Base-by-base conservation (phyloP, 2,113 vertebrate species). In the Tenebrosternarchus preto region DNA sequence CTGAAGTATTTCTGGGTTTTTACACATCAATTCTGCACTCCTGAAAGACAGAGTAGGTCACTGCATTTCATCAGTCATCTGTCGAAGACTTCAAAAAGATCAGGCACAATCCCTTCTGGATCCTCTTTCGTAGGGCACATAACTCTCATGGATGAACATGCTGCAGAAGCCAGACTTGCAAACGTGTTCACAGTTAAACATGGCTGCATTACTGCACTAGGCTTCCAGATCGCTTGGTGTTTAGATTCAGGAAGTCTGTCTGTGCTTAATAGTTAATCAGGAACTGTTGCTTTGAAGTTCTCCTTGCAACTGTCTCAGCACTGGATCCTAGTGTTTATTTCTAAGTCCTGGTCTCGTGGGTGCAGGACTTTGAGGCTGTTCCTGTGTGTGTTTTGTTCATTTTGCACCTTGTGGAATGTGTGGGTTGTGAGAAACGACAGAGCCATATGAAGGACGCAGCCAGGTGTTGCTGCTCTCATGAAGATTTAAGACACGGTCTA, bases 1-100 rank as follows among this genome's bases (percentile, higher is more conserved):
- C 73, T 76, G 19, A 77, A 80, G 24, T 73, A 82, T 80, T 17
- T 68, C 36, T 80, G 59, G 77, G 80, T 73, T 82, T n/a, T 73
- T 59, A 80, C 72, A 79, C 66, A 71, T 67, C 66, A 50, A 31
- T 20, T 27, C 72, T 46, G 0, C 50, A 61, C 57, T 33, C 20
- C 59, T 72, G 61, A 46, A 76, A 66, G 57, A 46, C 20, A 36
- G 43, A 25, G 17, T 53, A 70, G 31, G 36, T 60, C 39, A 31
- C 25, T 64, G 1, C 2, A 4, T 67, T 59, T 43, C 29, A 60
- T 36, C 59, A 29, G 22, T 67, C 22, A 2, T 78, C 24, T 59
- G 67, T 68, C 46, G 72, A 2, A 6, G 60, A 55, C 70, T 36
- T 53, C 19, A 60, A 29, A 71, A 59, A 80, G 43, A 80, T 83